Percentiles rank a stretch among this genome's conserved stretches.
phyloP scores from a whole-genome alignment of 2,797 vertebrate genomes.

The Tauraco hartlaubi region DNA sequence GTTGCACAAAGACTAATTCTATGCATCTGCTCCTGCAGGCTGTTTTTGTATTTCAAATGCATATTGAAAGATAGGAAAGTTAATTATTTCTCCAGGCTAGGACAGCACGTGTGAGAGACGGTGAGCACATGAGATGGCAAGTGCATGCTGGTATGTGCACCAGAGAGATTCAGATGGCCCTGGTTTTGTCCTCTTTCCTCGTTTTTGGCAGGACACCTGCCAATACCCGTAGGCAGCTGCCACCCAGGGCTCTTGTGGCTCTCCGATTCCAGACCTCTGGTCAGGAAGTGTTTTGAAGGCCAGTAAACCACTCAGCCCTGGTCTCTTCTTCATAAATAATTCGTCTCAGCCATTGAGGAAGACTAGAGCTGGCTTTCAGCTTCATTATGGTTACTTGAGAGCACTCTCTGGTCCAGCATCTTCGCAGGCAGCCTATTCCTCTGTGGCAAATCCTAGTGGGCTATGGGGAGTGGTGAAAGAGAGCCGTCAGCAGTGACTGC shows the following conservation, averaged over 20 bases:
- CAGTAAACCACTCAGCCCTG: slow-evolving; percentile 56
- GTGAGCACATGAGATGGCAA: neutral
- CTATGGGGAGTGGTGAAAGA: slow-evolving; percentile 59
- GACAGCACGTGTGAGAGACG: neutral
- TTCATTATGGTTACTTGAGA: slow-evolving; percentile 74
- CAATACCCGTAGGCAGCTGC: neutral
- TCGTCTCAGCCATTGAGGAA: slow-evolving; percentile 59
- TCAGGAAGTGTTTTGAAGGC: slow-evolving; percentile 68
- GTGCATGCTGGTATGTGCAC: neutral
- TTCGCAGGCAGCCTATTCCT: slow-evolving; percentile 61
- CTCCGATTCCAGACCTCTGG: slow-evolving; percentile 48
- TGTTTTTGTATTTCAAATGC: slow-evolving; percentile 38
- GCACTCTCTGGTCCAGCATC: slow-evolving; percentile 48
- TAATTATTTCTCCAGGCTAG: neutral
- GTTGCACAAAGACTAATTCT: slow-evolving; percentile 19
- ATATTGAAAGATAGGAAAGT: slow-evolving; percentile 9
- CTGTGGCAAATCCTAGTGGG: slow-evolving; percentile 72
- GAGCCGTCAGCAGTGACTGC: slow-evolving; percentile 54
- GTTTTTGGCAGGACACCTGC: neutral
- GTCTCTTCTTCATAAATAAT: slow-evolving; percentile 80
- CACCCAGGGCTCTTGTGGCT: slow-evolving; percentile 28
- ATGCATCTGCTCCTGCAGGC: slow-evolving; percentile 28
- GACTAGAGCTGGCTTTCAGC: slow-evolving; percentile 57
- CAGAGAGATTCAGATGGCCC: neutral
- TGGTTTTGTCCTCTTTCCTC: neutral